Evolutionary conservation across 2,113 vertebrate species (phyloP).

Genomic region (Panthera uncia): DNA sequence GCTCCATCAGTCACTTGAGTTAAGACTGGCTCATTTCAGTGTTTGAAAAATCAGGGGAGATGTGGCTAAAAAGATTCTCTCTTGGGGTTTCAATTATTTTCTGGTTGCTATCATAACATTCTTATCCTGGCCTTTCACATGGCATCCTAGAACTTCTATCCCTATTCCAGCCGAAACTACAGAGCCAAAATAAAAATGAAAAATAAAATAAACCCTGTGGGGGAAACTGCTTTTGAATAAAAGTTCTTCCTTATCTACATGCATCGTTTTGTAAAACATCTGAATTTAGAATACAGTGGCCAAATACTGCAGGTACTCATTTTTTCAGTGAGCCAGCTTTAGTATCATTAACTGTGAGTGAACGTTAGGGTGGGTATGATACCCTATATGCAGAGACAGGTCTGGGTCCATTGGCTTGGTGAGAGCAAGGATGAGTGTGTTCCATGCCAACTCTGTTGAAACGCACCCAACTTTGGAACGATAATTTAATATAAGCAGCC

Average conservation of each 20-base stretch:
- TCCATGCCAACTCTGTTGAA: conserved; percentile 64
- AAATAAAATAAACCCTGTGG: not conserved
- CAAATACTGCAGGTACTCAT: not conserved
- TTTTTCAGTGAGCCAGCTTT: not conserved
- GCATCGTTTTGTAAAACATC: not conserved
- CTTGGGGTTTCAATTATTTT: conserved; percentile 14
- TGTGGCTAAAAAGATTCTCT: not conserved
- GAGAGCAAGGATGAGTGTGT: not conserved
- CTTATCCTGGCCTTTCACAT: not conserved
- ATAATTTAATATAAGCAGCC: conserved; percentile 64
- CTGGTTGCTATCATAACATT: not conserved
- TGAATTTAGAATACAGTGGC: not conserved
- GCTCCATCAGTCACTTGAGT: not conserved
- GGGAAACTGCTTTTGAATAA: not conserved
- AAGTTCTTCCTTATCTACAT: not conserved
- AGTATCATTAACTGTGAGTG: not conserved
- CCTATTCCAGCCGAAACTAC: not conserved
- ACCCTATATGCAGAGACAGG: not conserved
- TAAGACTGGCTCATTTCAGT: not conserved
- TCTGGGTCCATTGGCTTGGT: conserved; percentile 6
- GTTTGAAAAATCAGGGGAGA: not conserved
- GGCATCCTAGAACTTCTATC: not conserved
- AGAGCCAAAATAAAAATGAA: conserved; percentile 2
- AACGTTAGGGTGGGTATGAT: not conserved
- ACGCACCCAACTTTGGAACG: conserved; percentile 49